Percentiles rank a stretch among this genome's conserved stretches.
Conservation (phyloP, 2,797 vertebrate genomes). For the Harpagifer antarcticus region DNA sequence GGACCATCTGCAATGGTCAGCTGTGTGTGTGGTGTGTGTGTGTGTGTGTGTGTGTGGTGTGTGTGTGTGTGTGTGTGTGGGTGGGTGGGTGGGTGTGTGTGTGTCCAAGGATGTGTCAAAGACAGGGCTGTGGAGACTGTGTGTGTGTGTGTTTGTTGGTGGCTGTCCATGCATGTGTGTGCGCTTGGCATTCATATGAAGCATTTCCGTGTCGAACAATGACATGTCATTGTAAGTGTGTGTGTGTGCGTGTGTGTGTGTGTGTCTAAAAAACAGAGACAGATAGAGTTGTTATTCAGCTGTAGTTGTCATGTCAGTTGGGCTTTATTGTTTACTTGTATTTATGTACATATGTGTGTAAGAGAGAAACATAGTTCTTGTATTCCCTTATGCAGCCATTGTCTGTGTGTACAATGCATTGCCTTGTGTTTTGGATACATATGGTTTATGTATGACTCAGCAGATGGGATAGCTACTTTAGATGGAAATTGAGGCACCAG, state of each 20-base stretch:
- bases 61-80: no score
- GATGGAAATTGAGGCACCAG: constrained; percentile 45
- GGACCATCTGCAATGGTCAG: constrained; percentile 55
- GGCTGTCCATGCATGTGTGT: background rate
- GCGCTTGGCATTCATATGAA: constrained; percentile 4
- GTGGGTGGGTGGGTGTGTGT: no score
- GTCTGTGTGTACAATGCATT: constrained; percentile 31
- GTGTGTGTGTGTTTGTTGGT: constrained; percentile 7
- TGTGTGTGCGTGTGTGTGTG: background rate
- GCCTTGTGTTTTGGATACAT: constrained; percentile 20
- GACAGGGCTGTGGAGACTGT: background rate
- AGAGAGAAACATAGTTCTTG: background rate
- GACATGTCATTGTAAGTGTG: background rate
- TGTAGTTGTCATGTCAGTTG: constrained; percentile 15
- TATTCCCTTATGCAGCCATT: constrained; percentile 19
- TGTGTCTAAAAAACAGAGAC: background rate
- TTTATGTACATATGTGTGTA: constrained; percentile 7
- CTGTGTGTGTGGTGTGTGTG: no score
- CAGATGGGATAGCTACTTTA: constrained; percentile 34
- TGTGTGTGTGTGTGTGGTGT: no score
- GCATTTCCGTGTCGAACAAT: no score
- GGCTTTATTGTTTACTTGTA: constrained; percentile 18
- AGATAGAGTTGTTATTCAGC: constrained; percentile 7
- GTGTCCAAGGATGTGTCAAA: constrained; percentile 14
- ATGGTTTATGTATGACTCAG: constrained; percentile 55